A percentile compares a stretch with the other conserved stretches of the same genome.
These are phyloP conservation scores for Sylvia atricapilla DNA, from an alignment of 2,113 vertebrate species.

Conservation along the genomic window DNA sequence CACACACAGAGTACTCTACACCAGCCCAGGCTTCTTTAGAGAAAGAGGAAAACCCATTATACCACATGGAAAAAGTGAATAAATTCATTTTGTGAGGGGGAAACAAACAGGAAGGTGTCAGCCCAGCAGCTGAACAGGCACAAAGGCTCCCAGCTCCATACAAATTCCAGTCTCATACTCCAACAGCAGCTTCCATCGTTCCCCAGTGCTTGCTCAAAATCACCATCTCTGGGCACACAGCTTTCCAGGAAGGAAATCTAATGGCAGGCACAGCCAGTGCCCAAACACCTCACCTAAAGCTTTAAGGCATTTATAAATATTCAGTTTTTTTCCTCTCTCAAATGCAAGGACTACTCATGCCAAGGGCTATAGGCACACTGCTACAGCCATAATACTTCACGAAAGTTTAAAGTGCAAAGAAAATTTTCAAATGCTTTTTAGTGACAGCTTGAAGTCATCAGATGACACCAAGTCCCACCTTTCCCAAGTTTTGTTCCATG, in stretches of 20 bases:
- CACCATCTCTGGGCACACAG: background rate
- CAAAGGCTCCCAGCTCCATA: background rate
- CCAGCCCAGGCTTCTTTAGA: background rate
- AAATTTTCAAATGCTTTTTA: background rate
- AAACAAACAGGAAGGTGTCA: background rate
- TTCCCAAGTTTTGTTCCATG: background rate
- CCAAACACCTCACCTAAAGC: background rate
- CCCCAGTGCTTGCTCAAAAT: background rate
- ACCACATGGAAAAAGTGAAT: background rate
- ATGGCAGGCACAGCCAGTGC: background rate
- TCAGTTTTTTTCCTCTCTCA: background rate
- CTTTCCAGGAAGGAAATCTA: background rate
- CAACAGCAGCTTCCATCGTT: background rate
- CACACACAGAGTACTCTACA: background rate
- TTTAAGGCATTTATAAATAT: constrained; percentile 12
- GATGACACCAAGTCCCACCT: background rate
- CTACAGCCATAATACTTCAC: background rate
- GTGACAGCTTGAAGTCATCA: background rate
- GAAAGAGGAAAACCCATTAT: background rate
- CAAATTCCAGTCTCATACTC: background rate
- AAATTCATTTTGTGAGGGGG: background rate
- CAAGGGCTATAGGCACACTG: background rate
- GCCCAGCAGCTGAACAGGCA: background rate
- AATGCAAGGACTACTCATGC: background rate
- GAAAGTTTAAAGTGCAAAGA: constrained; percentile 35